phyloP scores from a whole-genome alignment of 2,797 vertebrate species.

The Dromococcyx pavoninus region DNA sequence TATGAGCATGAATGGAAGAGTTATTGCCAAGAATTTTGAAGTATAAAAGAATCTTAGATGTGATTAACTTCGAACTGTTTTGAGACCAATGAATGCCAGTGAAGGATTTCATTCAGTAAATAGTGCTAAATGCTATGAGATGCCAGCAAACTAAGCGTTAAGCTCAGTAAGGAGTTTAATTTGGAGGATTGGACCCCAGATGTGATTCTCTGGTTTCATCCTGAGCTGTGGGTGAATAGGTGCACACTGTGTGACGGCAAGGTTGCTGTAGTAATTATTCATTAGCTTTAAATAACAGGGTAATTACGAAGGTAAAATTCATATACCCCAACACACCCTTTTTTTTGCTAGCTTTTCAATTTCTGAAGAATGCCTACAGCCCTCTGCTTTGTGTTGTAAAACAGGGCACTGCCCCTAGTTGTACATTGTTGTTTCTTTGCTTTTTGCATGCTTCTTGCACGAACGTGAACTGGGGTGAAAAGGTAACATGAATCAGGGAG shows the following conservation, averaged over 20 bases:
- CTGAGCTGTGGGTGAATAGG: slow-evolving; percentile 11
- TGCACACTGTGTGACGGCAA: slow-evolving; percentile 4
- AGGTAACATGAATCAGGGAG: slow-evolving; percentile 45
- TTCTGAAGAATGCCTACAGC: slow-evolving; percentile 61
- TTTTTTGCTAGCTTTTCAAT: slow-evolving; percentile 55
- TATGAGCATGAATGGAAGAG: not conserved
- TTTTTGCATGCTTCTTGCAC: slow-evolving; percentile 1
- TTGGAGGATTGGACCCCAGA: not conserved
- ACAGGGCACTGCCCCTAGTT: slow-evolving; percentile 9
- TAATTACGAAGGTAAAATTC: slow-evolving; percentile 66
- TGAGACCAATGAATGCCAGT: not conserved
- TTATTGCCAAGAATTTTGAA: not conserved
- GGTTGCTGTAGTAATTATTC: slow-evolving; percentile 67
- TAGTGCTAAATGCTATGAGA: not conserved
- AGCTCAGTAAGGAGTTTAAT: not conserved
- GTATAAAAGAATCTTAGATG: not conserved
- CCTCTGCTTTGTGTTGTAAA: slow-evolving; percentile 50
- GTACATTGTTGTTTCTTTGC: not conserved
- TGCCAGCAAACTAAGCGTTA: not conserved
- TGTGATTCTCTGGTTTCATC: slow-evolving; percentile 10
- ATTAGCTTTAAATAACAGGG: slow-evolving; percentile 71
- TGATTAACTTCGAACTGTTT: not conserved
- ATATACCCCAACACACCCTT: slow-evolving; percentile 64
- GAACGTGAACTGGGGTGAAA: slow-evolving; percentile 46
- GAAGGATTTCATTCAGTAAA: not conserved